phyloP scores from a whole-genome alignment of 2,888 invertebrate species.

The Nomada fabriciana region DNA sequence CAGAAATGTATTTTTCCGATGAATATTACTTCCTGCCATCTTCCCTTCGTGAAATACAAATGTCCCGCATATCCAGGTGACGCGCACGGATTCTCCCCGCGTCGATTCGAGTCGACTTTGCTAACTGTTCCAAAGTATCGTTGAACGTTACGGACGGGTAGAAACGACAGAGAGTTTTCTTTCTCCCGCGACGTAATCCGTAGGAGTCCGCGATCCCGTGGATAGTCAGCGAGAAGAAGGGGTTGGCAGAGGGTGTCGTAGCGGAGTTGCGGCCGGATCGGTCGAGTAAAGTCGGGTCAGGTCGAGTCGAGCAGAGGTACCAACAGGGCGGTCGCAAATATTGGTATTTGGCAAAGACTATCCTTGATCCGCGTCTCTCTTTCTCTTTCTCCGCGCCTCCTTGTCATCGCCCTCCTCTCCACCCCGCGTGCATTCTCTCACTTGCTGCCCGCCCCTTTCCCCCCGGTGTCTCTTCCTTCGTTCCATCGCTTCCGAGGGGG shows the following conservation, averaged over 20 bases:
- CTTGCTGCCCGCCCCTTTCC: constrained; percentile 57
- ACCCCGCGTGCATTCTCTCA: constrained; percentile 65
- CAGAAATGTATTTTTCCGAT: too few relatives aligned
- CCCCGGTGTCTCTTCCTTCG: constrained; percentile 61
- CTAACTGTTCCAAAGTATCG: too few relatives aligned
- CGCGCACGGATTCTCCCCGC: too few relatives aligned
- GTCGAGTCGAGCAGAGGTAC: constrained; percentile 82
- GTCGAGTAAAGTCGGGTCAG: constrained; percentile 80
- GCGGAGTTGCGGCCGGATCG: constrained; percentile 80
- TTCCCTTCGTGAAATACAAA: too few relatives aligned
- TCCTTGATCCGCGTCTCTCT: constrained; percentile 83
- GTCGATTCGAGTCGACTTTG: too few relatives aligned
- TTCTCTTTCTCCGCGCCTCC: constrained; percentile 75
- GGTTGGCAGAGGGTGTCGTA: constrained; percentile 62
- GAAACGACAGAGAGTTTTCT: background rate
- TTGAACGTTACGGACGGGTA: too few relatives aligned
- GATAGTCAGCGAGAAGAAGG: constrained; percentile 32
- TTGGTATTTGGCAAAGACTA: constrained; percentile 85
- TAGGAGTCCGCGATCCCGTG: constrained; percentile 9
- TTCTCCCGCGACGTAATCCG: constrained; percentile 17
- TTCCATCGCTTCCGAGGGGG: constrained; percentile 41
- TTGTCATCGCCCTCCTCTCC: constrained; percentile 67
- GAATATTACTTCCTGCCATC: too few relatives aligned
- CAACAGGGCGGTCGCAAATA: constrained; percentile 84
- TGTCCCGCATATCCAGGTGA: too few relatives aligned